Base-by-base conservation (phyloP, 2,888 invertebrate species). In the Cosmorhoe ocellata region DNA sequence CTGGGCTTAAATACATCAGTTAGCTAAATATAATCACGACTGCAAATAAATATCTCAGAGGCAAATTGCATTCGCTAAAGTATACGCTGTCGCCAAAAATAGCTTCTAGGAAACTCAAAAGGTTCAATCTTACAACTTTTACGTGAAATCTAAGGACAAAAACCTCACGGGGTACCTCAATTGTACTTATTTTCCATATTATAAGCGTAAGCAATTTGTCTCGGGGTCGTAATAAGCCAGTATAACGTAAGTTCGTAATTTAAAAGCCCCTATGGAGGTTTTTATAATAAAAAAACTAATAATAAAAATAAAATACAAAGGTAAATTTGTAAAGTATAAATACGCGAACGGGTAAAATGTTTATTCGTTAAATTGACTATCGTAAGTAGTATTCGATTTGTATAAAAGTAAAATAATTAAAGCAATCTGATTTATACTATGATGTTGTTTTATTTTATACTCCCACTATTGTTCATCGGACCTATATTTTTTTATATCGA, bases 371-470 rank as follows among this genome's bases (percentile, higher is more conserved):
- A 86, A 90, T 88, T 86, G 81, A 86, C 81, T 90, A 89, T 80
- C 84, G 82, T 85, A 87, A 89, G 90, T 90, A 90, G 90, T 80
- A 87, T 81, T 91, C 89, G 85, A 89, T 90, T 90, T 91, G 90
- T 91, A 91, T 90, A 90, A 90, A 90, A 91, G 72, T 89, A 83
- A 82, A 81, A 78, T 83, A 89, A 91, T 86, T 91, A 91, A 91
- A 91, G 85, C 89, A 84, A 90, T 90, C 90, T 88, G 87, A 88
- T 90, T 91, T 90, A 88, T 91, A 90, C 81, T 86, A 84, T 41
- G 24, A 4, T 58, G 69, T 71, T 63, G 84, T 90, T 88, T 90
- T 62, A 81, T 84, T 49, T 32, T 18, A 18, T 18, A 18, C 18
- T n/a, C n/a, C n/a, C n/a, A n/a, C n/a, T n/a, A n/a, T n/a, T n/a